phyloP scores from a whole-genome alignment of 2,113 vertebrate genomes.

The Smithornis capensis region DNA sequence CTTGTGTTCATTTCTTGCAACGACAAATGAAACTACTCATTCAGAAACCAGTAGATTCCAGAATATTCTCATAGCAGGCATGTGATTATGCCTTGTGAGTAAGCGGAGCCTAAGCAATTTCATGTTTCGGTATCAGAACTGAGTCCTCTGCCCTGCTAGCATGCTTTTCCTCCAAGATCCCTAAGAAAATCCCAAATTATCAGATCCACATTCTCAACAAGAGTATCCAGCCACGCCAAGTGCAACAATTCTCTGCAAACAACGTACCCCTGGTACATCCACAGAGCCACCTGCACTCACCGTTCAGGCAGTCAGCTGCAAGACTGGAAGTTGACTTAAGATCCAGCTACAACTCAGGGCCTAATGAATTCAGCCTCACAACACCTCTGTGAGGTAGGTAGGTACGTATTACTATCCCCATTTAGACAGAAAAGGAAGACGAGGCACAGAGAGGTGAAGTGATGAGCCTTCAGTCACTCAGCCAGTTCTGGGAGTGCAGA shows the following conservation, averaged over 20 bases:
- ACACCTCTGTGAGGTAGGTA: slow-evolving; percentile 69
- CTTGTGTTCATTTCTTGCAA: neutral
- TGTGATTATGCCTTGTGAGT: neutral
- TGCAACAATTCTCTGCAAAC: neutral
- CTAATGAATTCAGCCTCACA: slow-evolving; percentile 51
- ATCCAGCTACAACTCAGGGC: slow-evolving; percentile 39
- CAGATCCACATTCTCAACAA: neutral
- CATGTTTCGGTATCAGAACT: neutral
- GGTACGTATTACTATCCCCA: slow-evolving; percentile 39
- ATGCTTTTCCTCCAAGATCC: neutral
- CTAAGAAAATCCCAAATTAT: neutral
- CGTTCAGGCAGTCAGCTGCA: neutral
- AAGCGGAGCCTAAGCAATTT: neutral
- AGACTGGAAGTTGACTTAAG: neutral
- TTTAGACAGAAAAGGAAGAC: slow-evolving; percentile 7
- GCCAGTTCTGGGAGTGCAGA: neutral
- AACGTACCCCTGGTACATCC: fast-evolving
- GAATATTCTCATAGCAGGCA: neutral
- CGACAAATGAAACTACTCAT: neutral
- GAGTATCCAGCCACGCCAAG: slow-evolving; percentile 3
- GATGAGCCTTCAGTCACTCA: slow-evolving; percentile 13
- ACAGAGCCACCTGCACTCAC: slow-evolving; percentile 21
- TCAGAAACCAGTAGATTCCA: neutral
- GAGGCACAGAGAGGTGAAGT: slow-evolving; percentile 49
- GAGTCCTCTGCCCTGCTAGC: slow-evolving; percentile 13